Evolutionary conservation across 2,888 invertebrate genomes (phyloP), one percentile per base, ranked within the genome.

Genomic region (Loripinus fragilis): DNA sequence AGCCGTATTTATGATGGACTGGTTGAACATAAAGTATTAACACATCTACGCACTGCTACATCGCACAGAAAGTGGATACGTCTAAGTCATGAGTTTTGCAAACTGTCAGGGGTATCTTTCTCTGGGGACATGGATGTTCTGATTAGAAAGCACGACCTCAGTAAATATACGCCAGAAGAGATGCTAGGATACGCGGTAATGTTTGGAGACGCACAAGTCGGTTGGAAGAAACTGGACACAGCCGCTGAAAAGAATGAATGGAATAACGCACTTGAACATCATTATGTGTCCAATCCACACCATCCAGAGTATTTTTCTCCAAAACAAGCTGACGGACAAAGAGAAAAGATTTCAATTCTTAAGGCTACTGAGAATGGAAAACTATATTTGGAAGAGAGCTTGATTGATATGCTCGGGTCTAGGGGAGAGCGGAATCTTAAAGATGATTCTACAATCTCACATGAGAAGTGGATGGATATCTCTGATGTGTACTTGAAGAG

Each of bases 231-330:
- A 12, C 75, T 84, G 8, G 75, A 72, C 38, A 52, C 42, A 0
- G 69, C 50, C 23, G 70, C 72, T 1, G 84, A 84, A 42, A 77
- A 77, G 41, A 67, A 38, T 28, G 84, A 79, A 48, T 84, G 81
- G 81, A 68, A 72, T 23, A 48, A 25, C 20, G 65, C 79, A 2
- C 74, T 84, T 2, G 52, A 75, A 20, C 73, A 79, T 38, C 84
- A 84, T 48, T 84, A 81, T 55, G 52, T 69, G 0, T 52, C 48
- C 25, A 84, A 84, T 60, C 84, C 79, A 10, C 84, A 84, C 25
- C 84, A 84, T 68, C 84, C 84, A 35, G 84, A 84, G 71, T 84
- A 81, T 25, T 84, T 81, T 77, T 71, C 74, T 35, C 69, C 69
- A 30, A 52, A 72, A 67, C 60, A 30, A 10, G 65, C 64, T 42